Evolutionary conservation across 2,797 vertebrate species (phyloP).

Genomic region (Nyctibius grandis): DNA sequence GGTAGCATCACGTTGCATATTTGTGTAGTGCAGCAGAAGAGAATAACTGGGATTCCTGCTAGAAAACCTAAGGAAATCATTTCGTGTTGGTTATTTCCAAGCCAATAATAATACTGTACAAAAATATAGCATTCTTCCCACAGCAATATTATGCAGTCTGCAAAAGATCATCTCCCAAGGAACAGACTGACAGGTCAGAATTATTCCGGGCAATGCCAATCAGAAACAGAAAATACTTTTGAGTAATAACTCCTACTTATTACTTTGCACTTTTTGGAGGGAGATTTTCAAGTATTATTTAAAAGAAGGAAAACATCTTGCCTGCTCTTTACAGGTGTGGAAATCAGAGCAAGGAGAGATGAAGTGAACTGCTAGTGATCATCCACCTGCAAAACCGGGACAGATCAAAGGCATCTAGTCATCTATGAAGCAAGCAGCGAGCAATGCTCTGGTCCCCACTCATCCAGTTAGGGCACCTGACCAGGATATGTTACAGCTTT

Average conservation of each 20-base stretch:
- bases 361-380: background rate
- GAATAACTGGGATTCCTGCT: constrained; percentile 38
- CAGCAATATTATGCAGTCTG: background rate
- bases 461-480: background rate
- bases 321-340: background rate
- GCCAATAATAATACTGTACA: background rate
- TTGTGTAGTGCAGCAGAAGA: constrained; percentile 58
- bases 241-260: background rate
- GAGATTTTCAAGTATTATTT: background rate
- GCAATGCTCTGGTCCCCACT: background rate
- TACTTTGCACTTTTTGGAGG: background rate
- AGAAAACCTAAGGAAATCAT: constrained; percentile 52
- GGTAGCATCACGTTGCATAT: background rate
- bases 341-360: background rate
- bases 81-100: constrained; percentile 18
- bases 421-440: background rate
- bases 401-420: background rate
- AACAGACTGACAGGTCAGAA: background rate
- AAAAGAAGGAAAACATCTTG: background rate
- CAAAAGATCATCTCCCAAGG: background rate
- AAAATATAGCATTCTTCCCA: background rate
- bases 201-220: background rate
- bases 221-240: background rate
- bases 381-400: background rate
- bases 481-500: background rate